Conservation (phyloP, 1,140 invertebrate genomes). For the Atta cephalotes region DNA sequence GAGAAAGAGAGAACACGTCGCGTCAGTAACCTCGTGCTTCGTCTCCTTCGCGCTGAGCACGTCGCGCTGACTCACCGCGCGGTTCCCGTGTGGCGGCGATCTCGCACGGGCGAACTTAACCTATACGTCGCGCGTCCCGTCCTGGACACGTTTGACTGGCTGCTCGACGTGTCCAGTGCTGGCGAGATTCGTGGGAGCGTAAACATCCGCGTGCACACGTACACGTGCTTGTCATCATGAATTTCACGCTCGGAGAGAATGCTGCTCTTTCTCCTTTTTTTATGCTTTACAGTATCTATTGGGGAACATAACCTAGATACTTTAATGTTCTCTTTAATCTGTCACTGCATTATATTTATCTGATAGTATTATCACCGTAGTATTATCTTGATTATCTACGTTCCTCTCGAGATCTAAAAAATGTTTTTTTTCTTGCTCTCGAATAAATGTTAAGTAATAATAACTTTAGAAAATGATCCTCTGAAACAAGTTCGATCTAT, state of each 20-base stretch:
- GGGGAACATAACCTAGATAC: slow-evolving; percentile 40
- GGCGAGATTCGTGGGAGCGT: neutral
- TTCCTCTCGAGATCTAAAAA: neutral
- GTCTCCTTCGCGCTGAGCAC: slow-evolving; percentile 51
- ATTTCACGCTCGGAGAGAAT: neutral
- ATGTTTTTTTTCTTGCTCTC: neutral
- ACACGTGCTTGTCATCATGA: neutral
- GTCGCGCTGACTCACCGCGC: slow-evolving; percentile 56
- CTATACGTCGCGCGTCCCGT: slow-evolving; percentile 51
- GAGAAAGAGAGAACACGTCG: neutral
- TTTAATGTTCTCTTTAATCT: neutral
- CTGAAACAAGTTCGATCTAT: neutral
- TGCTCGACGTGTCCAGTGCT: neutral
- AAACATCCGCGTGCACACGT: neutral
- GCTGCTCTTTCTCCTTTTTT: neutral
- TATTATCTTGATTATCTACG: neutral
- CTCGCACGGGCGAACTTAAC: slow-evolving; percentile 63
- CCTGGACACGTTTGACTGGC: neutral
- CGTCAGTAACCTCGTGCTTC: slow-evolving; percentile 38
- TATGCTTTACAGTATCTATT: neutral
- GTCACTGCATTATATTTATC: neutral
- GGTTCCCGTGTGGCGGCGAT: slow-evolving; percentile 46
- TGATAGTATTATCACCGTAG: neutral
- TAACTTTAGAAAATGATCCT: neutral
- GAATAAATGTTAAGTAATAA: neutral